Conservation (phyloP, 2,888 invertebrate genomes). For the Cordylochernes scorpioides region DNA sequence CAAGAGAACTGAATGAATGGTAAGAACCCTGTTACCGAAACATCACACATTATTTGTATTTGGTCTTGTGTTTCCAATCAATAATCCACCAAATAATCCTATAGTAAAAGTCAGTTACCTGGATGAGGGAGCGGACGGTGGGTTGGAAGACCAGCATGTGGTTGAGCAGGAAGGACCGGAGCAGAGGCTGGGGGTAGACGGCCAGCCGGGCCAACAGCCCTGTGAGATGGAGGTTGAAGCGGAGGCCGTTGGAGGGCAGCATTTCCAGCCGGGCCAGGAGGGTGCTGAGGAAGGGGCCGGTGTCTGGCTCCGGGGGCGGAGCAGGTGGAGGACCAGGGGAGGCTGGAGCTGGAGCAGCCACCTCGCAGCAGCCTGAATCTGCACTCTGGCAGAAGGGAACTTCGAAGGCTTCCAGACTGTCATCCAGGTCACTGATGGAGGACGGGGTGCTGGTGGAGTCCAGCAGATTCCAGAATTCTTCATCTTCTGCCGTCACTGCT, state of each 20-base stretch:
- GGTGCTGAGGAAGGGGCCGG: conserved; percentile 48
- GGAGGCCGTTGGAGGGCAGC: conserved; percentile 53
- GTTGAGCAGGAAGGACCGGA: conserved; percentile 61
- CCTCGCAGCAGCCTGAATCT: conserved; percentile 10
- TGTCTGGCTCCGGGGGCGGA: conserved; percentile 9
- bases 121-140: conserved; percentile 63
- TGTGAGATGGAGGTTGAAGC: conserved; percentile 60
- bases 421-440: conserved; percentile 2
- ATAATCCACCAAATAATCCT: too few relatives aligned
- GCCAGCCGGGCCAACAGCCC: conserved; percentile 59
- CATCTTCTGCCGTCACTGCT: conserved; percentile 8
- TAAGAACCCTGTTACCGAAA: too few relatives aligned
- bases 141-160: conserved; percentile 61
- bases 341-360: conserved; percentile 6
- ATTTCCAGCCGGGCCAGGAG: conserved; percentile 52
- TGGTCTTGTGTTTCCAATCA: too few relatives aligned
- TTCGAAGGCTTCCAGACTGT: conserved; percentile 8
- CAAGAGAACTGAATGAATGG: conserved; percentile 55
- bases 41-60: too few relatives aligned
- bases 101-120: conserved; percentile 33
- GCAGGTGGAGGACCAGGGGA: conserved; percentile 4
- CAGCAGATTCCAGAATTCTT: conserved; percentile 9
- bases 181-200: conserved; percentile 59
- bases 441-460: conserved; percentile 7
- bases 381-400: conserved; percentile 5